Evolutionary conservation across 2,888 invertebrate genomes (phyloP).

Genomic region (Neoascia interrupta): DNA sequence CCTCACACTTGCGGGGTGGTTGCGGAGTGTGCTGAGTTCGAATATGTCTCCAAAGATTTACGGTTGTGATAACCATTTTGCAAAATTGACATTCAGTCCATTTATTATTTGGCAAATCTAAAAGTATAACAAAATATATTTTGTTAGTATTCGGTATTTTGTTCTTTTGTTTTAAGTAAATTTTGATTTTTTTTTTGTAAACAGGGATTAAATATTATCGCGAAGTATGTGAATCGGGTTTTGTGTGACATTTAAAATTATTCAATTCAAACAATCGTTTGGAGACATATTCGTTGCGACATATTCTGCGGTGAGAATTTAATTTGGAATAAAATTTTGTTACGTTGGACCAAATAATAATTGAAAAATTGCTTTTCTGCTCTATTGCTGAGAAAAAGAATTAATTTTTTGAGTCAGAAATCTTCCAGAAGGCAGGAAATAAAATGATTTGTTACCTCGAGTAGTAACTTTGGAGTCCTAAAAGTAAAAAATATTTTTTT

Average conservation of each 20-base stretch:
- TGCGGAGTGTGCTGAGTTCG: constrained; percentile 80
- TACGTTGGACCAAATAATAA: too few species aligned
- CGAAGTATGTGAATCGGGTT: too few species aligned
- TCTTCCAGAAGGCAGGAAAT: too few species aligned
- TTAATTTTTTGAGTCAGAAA: too few species aligned
- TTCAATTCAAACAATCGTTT: constrained; percentile 70
- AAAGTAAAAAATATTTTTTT: too few species aligned
- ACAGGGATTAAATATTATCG: neutral
- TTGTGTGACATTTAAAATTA: neutral
- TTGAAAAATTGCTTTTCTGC: too few species aligned
- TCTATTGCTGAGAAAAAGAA: too few species aligned
- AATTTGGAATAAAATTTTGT: too few species aligned
- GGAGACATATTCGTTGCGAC: constrained; percentile 79
- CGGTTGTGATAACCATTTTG: constrained; percentile 80
- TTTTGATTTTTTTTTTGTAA: constrained; percentile 29
- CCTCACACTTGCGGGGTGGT: constrained; percentile 79
- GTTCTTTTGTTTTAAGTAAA: constrained; percentile 42
- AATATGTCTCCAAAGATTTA: constrained; percentile 81
- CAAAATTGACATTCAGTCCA: constrained; percentile 81
- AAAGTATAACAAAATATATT: constrained; percentile 77
- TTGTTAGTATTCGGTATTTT: constrained; percentile 65
- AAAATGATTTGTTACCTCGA: too few species aligned
- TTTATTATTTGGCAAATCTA: constrained; percentile 80
- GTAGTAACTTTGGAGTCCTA: too few species aligned
- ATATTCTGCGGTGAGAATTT: too few species aligned